Base-by-base conservation (phyloP, 2,888 invertebrate genomes). In the Rhogogaster chlorosoma region DNA sequence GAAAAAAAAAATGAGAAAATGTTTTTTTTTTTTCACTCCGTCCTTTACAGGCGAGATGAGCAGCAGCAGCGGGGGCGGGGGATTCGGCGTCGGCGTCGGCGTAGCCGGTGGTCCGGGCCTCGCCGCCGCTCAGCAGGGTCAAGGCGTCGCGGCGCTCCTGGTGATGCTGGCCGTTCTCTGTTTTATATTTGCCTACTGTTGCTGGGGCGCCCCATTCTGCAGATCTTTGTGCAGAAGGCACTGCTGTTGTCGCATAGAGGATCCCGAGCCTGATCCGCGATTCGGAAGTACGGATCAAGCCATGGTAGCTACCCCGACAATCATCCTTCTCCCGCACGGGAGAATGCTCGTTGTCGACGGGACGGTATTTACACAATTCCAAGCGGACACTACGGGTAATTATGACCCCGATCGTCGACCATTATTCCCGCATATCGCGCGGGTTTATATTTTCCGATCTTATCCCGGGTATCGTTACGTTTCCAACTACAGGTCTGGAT, bases 131-230 rank as follows among this genome's bases (percentile, higher is more conserved):
- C 93, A 92, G 86, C 93, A 92, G 78, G 92, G 93, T 86, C 95
- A 95, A 89, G 95, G 95, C 10, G 92, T 94, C 29, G 94, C 94
- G 15, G 94, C 94, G 45, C 92, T 95, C 15, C 91, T 95, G 84
- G 95, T 95, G 49, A 95, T 95, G 95, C 93, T 95, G 67, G 94
- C 94, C 5, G 95, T 95, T 38, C 92, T 95, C 84, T 93, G 94
- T 86, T 95, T 95, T 89, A 95, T 95, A 86, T 93, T 95, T 84
- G 93, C 95, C 78, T 95, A 95, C 88, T 95, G 95, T 90, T 95
- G 95, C 89, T 95, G 95, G 93, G 95, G 95, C 0, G 95, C 95
- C 0, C 95, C 95, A 5, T 95, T 95, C 87, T 94, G 95, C 83
- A 91, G 95, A 83, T 93, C 94, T 12, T 92, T 94, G 82, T 95